phyloP scores from a whole-genome alignment of 2,113 vertebrate species.

The Taxidea taxus region DNA sequence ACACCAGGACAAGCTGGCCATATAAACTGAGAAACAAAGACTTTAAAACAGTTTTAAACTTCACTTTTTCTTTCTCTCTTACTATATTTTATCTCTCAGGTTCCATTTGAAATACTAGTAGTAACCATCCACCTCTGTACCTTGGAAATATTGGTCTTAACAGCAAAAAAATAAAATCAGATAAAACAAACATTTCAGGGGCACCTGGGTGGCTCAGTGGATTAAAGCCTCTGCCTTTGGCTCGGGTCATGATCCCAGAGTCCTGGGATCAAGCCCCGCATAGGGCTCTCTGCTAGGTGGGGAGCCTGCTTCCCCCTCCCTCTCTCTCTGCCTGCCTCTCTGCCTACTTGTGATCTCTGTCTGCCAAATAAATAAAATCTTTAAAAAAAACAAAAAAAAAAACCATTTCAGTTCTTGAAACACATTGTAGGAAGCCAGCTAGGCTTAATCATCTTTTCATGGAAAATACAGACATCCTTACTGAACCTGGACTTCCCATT shows the following conservation, averaged over 20 bases:
- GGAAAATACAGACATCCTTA: slow-evolving; percentile 1
- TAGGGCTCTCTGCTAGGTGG: too few species aligned
- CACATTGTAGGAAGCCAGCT: neutral
- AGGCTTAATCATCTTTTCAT: slow-evolving; percentile 13
- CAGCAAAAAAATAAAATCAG: neutral
- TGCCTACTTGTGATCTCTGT: too few species aligned
- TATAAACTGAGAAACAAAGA: slow-evolving; percentile 7
- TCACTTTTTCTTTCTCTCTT: slow-evolving; percentile 29
- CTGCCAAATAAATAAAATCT: too few species aligned
- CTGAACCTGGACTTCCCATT: slow-evolving; percentile 8
- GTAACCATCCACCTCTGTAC: neutral
- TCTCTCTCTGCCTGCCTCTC: too few species aligned
- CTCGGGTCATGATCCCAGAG: too few species aligned
- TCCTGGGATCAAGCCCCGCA: too few species aligned
- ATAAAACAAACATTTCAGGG: neutral
- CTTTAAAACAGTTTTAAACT: neutral
- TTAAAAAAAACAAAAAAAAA: neutral
- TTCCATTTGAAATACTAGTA: neutral
- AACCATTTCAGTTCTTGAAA: slow-evolving; percentile 27
- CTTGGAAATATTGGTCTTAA: slow-evolving; percentile 20
- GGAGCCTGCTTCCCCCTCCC: too few species aligned
- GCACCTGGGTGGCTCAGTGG: too few species aligned
- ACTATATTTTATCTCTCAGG: neutral
- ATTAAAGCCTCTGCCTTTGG: too few species aligned
- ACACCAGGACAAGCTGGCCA: neutral